Base-by-base conservation (phyloP, 2,113 vertebrate genomes). In the Megaceryle torquata region DNA sequence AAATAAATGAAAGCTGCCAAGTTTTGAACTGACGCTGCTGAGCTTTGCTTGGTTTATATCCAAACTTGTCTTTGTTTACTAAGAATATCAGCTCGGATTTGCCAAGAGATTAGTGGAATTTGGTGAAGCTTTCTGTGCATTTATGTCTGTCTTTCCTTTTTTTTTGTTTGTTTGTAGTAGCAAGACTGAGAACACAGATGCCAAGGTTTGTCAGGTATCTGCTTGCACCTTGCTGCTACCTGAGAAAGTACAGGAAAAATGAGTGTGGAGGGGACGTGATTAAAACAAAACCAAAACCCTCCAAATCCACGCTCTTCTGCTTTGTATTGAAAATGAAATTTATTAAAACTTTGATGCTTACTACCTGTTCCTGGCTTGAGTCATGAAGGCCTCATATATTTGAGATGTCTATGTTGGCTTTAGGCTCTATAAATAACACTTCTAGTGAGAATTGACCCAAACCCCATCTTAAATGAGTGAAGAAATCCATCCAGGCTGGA, bases 391-490 rank as follows among this genome's bases (percentile, higher is more conserved):
- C 78, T 76, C 39, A 3, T 80, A 25, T 57, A 54, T 83, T 51
- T 71, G 68, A 88, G 76, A 26, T 81, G 76, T 61, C 70, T 84
- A 7, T 63, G 78, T 76, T 56, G 87, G 37, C 77, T 91, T 59
- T 19, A 50, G 63, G 82, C 87, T 87, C 83, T 72, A 57, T 88
- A 93, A 89, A 77, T 91, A 79, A 79, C 50, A 18, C 26, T 87
- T 71, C 56, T 69, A 60, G 53, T 33, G 71, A 80, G 92, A 91
- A 84, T 96, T 94, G 91, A 93, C 89, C 86, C 81, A 82, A 91
- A 92, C 76, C 60, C 56, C 5, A 41, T 68, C 94, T 91, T 65
- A 88, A 97, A 85, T 2, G 51, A 96, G 87, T 4, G 15, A 46
- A 88, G 84, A 95, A 91, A 88, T 94, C 84, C 76, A 82, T 91